These are phyloP conservation scores for Spinibarbus caldwelli DNA, from an alignment of 2,797 vertebrate genomes.

Conservation along the genomic window DNA sequence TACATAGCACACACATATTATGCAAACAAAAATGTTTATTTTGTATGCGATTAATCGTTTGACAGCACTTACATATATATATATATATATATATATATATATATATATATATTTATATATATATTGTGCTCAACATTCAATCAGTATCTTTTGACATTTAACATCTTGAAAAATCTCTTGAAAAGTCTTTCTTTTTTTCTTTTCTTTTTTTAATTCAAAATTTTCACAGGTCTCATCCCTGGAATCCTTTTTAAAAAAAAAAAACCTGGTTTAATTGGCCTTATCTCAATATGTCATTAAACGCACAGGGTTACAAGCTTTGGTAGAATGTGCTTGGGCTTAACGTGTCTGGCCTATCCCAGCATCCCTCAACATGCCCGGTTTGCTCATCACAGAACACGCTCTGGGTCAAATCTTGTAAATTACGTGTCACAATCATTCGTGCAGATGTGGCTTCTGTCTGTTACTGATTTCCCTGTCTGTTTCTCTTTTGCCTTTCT, in stretches of 20 bases:
- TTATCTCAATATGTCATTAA: not conserved
- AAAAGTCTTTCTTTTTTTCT: not conserved
- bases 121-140: not conserved
- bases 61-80: too few species aligned
- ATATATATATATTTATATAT: too few species aligned
- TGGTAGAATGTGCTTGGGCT: not conserved
- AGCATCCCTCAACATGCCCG: not conserved
- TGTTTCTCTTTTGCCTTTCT: slow-evolving; percentile 57
- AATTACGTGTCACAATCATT: slow-evolving; percentile 54
- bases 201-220: not conserved
- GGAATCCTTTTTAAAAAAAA: not conserved
- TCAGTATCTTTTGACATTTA: not conserved
- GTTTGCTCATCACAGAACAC: slow-evolving; percentile 17
- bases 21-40: too few species aligned
- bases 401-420: slow-evolving; percentile 36
- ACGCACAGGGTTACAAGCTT: not conserved
- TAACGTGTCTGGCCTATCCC: not conserved
- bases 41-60: too few species aligned
- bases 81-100: too few species aligned
- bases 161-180: not conserved
- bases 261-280: not conserved
- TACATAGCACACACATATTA: too few species aligned
- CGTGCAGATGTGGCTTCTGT: slow-evolving; percentile 42
- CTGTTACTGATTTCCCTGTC: slow-evolving; percentile 66
- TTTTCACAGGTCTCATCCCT: not conserved